phyloP scores from a whole-genome alignment of 2,888 invertebrate genomes.

The Sinohyriopsis cumingii region DNA sequence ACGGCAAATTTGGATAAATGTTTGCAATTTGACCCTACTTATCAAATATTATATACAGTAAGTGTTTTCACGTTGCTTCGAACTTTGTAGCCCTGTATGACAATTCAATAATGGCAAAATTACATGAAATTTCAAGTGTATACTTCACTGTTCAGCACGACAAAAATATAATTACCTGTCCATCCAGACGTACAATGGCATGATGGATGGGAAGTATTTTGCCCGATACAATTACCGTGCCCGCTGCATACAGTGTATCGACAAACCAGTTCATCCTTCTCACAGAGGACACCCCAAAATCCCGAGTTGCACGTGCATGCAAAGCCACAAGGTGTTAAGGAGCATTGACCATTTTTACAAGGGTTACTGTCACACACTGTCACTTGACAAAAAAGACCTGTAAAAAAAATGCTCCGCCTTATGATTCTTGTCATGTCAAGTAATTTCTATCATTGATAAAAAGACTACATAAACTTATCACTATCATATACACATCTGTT shows the following conservation, averaged over 20 bases:
- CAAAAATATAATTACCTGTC: slow-evolving; percentile 75
- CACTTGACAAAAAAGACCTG: slow-evolving; percentile 84
- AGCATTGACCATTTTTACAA: slow-evolving; percentile 80
- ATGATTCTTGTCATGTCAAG: background rate
- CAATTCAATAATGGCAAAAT: no score
- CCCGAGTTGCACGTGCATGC: slow-evolving; percentile 80
- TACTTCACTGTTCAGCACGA: background rate
- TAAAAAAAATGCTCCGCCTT: background rate
- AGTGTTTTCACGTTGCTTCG: no score
- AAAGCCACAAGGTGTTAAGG: slow-evolving; percentile 72
- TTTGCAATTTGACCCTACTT: no score
- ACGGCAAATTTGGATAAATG: no score
- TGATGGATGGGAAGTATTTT: slow-evolving; percentile 74
- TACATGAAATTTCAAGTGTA: background rate
- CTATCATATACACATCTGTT: no score
- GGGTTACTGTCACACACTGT: slow-evolving; percentile 82
- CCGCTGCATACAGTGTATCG: slow-evolving; percentile 66
- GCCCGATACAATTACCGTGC: slow-evolving; percentile 79
- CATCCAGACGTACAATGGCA: slow-evolving; percentile 85
- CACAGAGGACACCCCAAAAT: slow-evolving; percentile 80
- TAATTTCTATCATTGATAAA: no score
- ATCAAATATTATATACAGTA: no score
- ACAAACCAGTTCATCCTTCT: slow-evolving; percentile 73
- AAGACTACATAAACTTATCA: no score
- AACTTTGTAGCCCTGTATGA: no score